Percentiles rank a stretch among this genome's conserved stretches.
Conservation (phyloP, 1,140 invertebrate species). For the Lepidotrigona ventralis region DNA sequence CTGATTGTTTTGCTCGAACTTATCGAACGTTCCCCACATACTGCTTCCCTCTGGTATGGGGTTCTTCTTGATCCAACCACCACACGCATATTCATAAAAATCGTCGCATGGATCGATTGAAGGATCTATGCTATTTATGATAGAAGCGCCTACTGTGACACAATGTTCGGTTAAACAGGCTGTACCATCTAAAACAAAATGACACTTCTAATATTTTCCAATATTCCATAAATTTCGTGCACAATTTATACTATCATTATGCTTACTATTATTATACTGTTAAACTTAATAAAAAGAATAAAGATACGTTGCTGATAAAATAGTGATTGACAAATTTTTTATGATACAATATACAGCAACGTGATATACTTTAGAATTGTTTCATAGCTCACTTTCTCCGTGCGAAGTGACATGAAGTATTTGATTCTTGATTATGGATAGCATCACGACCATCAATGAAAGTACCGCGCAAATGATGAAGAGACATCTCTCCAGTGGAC, state of each 20-base stretch:
- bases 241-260: neutral
- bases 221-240: too few species aligned
- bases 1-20: conserved; percentile 95
- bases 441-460: conserved; percentile 83
- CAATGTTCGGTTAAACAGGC: conserved; percentile 91
- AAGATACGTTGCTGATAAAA: too few species aligned
- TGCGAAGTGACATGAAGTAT: conserved; percentile 76
- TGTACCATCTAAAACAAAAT: conserved; percentile 67
- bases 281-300: too few species aligned
- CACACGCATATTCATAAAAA: conserved; percentile 97
- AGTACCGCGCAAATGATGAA: conserved; percentile 79
- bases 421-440: conserved; percentile 77
- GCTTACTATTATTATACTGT: too few species aligned
- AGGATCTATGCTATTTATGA: conserved; percentile 91
- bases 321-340: neutral
- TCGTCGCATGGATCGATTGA: conserved; percentile 93
- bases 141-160: conserved; percentile 91
- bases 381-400: conserved; percentile 68
- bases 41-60: conserved; percentile 95
- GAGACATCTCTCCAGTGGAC: conserved; percentile 82
- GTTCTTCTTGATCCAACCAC: conserved; percentile 94
- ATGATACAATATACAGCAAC: neutral
- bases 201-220: neutral
- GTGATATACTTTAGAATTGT: neutral
- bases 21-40: conserved; percentile 97